Conservation (phyloP, 2,113 vertebrate genomes). For the Caranx melampygus region DNA sequence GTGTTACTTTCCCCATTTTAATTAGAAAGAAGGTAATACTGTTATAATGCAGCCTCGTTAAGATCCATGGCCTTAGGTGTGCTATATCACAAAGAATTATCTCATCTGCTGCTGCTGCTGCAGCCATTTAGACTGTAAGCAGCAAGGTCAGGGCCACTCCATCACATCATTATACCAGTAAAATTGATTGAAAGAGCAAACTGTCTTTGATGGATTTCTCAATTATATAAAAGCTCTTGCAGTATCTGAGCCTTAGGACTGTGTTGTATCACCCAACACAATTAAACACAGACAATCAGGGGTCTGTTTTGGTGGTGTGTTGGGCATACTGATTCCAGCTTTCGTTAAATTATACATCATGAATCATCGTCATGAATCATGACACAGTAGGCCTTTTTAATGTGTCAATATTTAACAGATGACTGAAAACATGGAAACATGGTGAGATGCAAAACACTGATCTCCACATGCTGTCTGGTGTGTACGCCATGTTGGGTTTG, state of each 20-base stretch:
- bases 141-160: conserved; percentile 33
- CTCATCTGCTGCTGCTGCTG: conserved; percentile 41
- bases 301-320: background rate
- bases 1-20: conserved; percentile 64
- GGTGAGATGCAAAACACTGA: conserved; percentile 6
- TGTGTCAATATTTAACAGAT: conserved; percentile 42
- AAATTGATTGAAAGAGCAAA: conserved; percentile 57
- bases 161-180: conserved; percentile 36
- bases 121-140: conserved; percentile 34
- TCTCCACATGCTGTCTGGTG: conserved; percentile 22
- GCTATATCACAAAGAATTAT: conserved; percentile 49
- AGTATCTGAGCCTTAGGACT: conserved; percentile 9
- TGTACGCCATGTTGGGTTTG: conserved; percentile 18
- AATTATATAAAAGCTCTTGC: conserved; percentile 22
- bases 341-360: background rate
- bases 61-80: conserved; percentile 63
- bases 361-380: conserved; percentile 28
- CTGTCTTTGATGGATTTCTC: conserved; percentile 42
- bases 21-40: conserved; percentile 67
- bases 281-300: conserved; percentile 29
- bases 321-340: background rate
- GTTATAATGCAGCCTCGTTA: conserved; percentile 60
- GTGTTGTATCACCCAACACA: background rate
- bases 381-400: conserved; percentile 19
- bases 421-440: conserved; percentile 50